phyloP scores from a whole-genome alignment of 2,888 invertebrate species.

The Drosophila subsilvestris region DNA sequence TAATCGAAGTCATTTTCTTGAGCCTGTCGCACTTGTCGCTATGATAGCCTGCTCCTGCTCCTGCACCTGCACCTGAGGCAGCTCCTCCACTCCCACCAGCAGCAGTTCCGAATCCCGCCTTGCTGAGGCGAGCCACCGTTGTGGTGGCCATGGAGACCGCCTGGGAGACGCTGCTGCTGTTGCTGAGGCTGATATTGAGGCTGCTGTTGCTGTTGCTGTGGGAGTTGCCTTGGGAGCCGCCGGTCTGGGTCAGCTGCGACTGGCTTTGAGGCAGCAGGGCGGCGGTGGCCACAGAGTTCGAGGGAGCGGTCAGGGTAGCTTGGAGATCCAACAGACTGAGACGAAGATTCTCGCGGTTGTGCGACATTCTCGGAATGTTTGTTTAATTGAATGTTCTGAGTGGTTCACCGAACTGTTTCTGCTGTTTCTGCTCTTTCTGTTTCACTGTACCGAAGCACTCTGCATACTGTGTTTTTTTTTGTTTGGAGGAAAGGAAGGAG shows the following conservation, averaged over 20 bases:
- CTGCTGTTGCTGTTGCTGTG: slow-evolving; percentile 33
- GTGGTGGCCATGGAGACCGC: slow-evolving; percentile 79
- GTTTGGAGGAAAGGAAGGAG: not conserved
- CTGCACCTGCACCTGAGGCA: slow-evolving; percentile 27
- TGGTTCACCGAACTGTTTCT: slow-evolving; percentile 27
- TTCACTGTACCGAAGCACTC: slow-evolving; percentile 12
- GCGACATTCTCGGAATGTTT: slow-evolving; percentile 69
- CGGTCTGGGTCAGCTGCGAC: slow-evolving; percentile 30
- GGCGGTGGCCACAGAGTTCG: slow-evolving; percentile 67
- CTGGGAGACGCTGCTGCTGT: slow-evolving; percentile 75
- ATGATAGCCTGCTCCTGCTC: slow-evolving; percentile 67
- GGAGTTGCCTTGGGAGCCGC: slow-evolving; percentile 28
- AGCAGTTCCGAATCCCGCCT: slow-evolving; percentile 57
- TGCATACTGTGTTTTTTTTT: not conserved
- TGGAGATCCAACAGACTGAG: slow-evolving; percentile 83
- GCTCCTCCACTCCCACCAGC: slow-evolving; percentile 24
- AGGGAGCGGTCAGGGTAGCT: slow-evolving; percentile 73
- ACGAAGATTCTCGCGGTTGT: slow-evolving; percentile 83
- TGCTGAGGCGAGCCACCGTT: slow-evolving; percentile 74
- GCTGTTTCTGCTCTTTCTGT: not conserved
- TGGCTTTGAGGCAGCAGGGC: slow-evolving; percentile 58
- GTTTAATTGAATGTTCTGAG: slow-evolving; percentile 19
- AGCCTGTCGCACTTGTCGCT: slow-evolving; percentile 83
- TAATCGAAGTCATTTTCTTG: slow-evolving; percentile 84
- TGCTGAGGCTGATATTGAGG: slow-evolving; percentile 33